Evolutionary conservation across 2,797 vertebrate genomes (phyloP), one percentile per base, ranked within the genome.

Genomic region (Melanotaenia pygmaea): DNA sequence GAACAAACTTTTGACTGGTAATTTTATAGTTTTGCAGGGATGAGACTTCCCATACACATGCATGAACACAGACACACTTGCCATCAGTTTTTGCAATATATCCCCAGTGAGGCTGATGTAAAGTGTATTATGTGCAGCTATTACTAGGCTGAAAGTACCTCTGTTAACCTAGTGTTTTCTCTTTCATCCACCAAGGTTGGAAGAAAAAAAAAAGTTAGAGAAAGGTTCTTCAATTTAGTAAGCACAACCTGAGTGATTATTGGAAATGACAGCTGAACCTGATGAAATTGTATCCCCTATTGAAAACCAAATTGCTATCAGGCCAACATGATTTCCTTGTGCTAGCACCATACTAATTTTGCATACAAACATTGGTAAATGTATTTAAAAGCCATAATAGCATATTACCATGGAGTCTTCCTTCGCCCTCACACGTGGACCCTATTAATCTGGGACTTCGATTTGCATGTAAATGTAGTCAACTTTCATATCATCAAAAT

Each of bases 391-490:
- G 96, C 96, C 95, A 95, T 98, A 96, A 98, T 97, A 95, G 96
- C 95, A 95, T 95, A 98, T 98, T 98, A 98, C 95, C 94, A 95
- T 95, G 94, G 95, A 95, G 95, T 95, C 96, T 95, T 94, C 94
- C 95, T 94, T 95, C 88, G 75, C 89, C 86, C 87, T 88, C 84
- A 74, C 88, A 95, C 95, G 95, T 95, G 94, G 94, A 95, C 95
- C 93, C 96, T 95, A 97, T 98, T 99, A 98, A 99, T 99, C 96
- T 97, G 95, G 94, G 97, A 99, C 97, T 99, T 98, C 98, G 95
- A 99, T 99, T 99, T 99, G 96, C 97, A 99, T 99, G 97, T 98
- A 99, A 99, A 99, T 99, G 96, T 84, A 94, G 96, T 98, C 97
- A 98, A 98, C 96, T 98, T 98, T 99, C 97, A 98, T 98, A 97